These are phyloP conservation scores for Bombus haemorrhoidalis DNA, from an alignment of 1,140 invertebrate genomes.

Conservation along the genomic window DNA sequence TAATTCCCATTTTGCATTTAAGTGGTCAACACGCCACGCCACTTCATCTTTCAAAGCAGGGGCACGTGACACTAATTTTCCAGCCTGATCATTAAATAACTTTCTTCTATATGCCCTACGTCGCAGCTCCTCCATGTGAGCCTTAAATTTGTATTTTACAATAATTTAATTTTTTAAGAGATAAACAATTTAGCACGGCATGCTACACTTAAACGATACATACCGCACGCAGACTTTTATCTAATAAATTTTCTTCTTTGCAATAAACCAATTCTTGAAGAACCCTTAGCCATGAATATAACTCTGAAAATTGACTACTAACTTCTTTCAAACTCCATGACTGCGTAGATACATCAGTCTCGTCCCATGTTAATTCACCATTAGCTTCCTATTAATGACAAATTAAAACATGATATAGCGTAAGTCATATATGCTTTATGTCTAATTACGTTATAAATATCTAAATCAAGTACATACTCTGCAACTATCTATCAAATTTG, in stretches of 20 bases:
- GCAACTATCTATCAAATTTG: constrained; percentile 94
- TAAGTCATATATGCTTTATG: background rate
- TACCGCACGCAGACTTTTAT: constrained; percentile 87
- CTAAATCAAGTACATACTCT: constrained; percentile 81
- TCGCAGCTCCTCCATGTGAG: constrained; percentile 89
- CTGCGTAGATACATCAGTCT: constrained; percentile 82
- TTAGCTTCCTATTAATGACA: constrained; percentile 86
- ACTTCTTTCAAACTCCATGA: constrained; percentile 90
- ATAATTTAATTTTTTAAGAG: background rate
- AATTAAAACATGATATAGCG: background rate
- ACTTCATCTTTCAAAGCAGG: constrained; percentile 90
- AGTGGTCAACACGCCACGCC: constrained; percentile 86
- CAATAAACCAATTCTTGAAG: constrained; percentile 90
- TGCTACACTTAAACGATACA: constrained; percentile 59
- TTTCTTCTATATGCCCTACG: constrained; percentile 87
- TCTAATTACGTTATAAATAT: constrained; percentile 21
- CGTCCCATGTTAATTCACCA: constrained; percentile 88
- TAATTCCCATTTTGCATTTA: constrained; percentile 91
- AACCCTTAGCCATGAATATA: constrained; percentile 91
- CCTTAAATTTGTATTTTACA: constrained; percentile 81
- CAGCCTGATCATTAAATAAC: constrained; percentile 91
- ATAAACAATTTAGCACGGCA: background rate
- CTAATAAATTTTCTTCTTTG: constrained; percentile 88
- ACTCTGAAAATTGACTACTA: constrained; percentile 90
- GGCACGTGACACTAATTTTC: constrained; percentile 87